phyloP scores from a whole-genome alignment of 2,113 vertebrate species.

The Sialia sialis region DNA sequence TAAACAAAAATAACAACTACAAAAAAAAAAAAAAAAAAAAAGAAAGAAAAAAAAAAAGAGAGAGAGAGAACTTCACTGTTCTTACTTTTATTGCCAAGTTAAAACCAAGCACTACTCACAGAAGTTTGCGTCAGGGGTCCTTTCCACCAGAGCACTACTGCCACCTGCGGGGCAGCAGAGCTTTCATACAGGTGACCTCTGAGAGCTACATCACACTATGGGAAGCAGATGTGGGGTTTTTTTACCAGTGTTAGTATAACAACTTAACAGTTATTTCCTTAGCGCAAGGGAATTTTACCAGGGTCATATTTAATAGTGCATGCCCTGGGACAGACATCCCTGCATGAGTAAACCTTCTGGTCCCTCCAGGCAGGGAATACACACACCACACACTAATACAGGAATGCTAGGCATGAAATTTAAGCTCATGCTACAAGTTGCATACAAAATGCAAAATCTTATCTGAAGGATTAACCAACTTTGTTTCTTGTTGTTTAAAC shows the following conservation, averaged over 20 bases:
- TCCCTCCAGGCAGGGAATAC: not conserved
- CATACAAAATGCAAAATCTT: not conserved
- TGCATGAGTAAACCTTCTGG: not conserved
- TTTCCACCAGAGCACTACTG: not conserved
- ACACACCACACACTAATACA: not conserved
- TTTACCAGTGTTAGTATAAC: not conserved
- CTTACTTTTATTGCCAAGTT: not conserved
- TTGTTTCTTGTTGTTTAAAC: not conserved
- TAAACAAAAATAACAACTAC: not conserved
- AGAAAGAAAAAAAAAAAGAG: accelerated
- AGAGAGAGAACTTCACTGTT: not conserved
- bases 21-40: too few relatives aligned
- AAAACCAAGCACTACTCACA: not conserved
- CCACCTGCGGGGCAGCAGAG: not conserved
- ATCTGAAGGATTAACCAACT: not conserved
- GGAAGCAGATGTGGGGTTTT: not conserved
- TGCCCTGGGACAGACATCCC: not conserved
- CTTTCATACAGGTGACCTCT: not conserved
- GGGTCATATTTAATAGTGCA: not conserved
- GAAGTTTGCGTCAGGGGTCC: not conserved
- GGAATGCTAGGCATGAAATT: not conserved
- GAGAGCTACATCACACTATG: not conserved
- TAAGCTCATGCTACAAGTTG: not conserved
- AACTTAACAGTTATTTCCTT: not conserved
- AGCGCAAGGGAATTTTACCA: not conserved